These are phyloP conservation scores for Phytoseiulus persimilis DNA, from an alignment of 2,888 invertebrate genomes.

Conservation along the genomic window DNA sequence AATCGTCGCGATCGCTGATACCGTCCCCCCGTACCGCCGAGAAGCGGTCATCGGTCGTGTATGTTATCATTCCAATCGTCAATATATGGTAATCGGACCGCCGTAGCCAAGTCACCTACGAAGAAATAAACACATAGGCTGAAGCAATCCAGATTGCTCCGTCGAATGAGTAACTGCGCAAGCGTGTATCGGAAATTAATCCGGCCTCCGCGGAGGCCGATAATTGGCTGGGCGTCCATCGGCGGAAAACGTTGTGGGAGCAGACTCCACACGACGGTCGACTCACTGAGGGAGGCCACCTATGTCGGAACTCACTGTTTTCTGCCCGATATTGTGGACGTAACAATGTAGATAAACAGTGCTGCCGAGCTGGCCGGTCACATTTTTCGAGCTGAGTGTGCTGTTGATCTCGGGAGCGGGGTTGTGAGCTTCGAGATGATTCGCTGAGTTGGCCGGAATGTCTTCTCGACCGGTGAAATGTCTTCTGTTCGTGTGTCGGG, in stretches of 20 bases:
- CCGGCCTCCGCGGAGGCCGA: background rate
- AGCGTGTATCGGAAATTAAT: background rate
- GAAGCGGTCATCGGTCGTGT: slow-evolving; percentile 34
- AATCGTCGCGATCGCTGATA: slow-evolving; percentile 22
- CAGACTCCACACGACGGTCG: too few relatives aligned
- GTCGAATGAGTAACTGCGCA: background rate
- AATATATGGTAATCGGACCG: slow-evolving; percentile 27
- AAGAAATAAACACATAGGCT: background rate
- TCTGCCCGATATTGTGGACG: slow-evolving; percentile 77
- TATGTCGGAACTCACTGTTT: slow-evolving; percentile 57
- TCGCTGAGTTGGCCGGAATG: background rate
- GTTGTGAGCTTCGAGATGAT: background rate
- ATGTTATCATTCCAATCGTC: slow-evolving; percentile 27
- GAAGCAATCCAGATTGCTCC: background rate
- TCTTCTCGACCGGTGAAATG: background rate
- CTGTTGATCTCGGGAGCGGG: slow-evolving; percentile 14
- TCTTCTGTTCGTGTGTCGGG: background rate
- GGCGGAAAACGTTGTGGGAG: too few relatives aligned
- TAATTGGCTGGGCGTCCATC: too few relatives aligned
- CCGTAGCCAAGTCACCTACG: slow-evolving; percentile 36
- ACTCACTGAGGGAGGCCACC: too few relatives aligned
- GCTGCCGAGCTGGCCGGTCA: slow-evolving; percentile 79
- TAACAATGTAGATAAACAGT: slow-evolving; percentile 84
- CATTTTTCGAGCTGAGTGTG: slow-evolving; percentile 55
- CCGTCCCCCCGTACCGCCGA: slow-evolving; percentile 34